A percentile compares a stretch with the other conserved stretches of the same genome.
Evolutionary conservation across 2,888 invertebrate species (phyloP).

Genomic region (Ceramica pisi): DNA sequence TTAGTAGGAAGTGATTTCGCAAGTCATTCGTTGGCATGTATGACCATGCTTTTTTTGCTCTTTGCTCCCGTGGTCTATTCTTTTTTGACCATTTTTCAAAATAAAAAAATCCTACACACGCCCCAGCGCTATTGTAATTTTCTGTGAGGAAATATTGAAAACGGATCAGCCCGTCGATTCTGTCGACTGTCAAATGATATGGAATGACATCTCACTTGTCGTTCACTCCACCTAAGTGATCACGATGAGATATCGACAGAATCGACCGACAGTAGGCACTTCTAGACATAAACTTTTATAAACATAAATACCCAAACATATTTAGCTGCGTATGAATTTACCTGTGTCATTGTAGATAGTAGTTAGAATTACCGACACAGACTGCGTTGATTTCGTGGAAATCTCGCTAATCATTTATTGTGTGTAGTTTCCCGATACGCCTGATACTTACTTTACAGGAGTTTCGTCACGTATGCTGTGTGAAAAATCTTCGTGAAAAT

Average conservation of each 20-base stretch:
- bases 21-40: neutral
- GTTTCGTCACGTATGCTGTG: neutral
- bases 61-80: neutral
- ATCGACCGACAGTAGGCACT: no score
- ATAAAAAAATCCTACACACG: no score
- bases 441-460: neutral
- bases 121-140: no score
- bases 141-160: no score
- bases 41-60: neutral
- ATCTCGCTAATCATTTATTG: neutral
- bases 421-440: conserved; percentile 4
- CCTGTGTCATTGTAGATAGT: neutral
- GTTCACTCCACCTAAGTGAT: no score
- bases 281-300: neutral
- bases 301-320: neutral
- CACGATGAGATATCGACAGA: no score
- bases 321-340: neutral
- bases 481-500: conserved; percentile 23
- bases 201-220: no score
- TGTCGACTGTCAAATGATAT: no score
- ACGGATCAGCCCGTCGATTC: no score
- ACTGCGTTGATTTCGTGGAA: conserved; percentile 1
- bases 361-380: conserved; percentile 2
- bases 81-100: no score
- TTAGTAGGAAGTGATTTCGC: neutral